A percentile compares a stretch with the other conserved stretches of the same genome.
These are phyloP conservation scores for Hirundichthys speculiger DNA, from an alignment of 2,113 vertebrate genomes.

Conservation along the genomic window DNA sequence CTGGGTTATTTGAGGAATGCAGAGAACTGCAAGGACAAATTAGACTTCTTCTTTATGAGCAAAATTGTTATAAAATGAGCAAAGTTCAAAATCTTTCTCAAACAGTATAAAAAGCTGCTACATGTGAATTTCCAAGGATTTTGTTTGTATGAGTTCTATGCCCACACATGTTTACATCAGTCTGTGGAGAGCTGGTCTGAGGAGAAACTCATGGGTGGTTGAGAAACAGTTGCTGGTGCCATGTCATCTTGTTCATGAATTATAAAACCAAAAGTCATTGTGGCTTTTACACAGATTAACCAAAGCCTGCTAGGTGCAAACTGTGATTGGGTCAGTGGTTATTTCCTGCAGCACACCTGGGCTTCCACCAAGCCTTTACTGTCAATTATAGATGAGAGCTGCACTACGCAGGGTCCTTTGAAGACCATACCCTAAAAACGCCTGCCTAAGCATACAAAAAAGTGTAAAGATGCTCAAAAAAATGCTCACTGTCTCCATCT, in stretches of 20 bases:
- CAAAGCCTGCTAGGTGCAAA: constrained; percentile 75
- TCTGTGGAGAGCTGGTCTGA: constrained; percentile 40
- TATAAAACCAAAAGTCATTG: constrained; percentile 81
- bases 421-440: constrained; percentile 53
- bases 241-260: constrained; percentile 79
- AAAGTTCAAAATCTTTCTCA: too few species aligned
- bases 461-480: background rate
- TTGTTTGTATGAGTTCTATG: background rate
- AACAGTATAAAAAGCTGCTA: too few species aligned
- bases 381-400: constrained; percentile 79
- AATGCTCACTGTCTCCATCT: too few species aligned
- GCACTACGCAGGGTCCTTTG: constrained; percentile 51
- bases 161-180: constrained; percentile 31
- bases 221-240: constrained; percentile 76
- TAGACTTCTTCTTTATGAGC: too few species aligned
- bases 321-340: constrained; percentile 80
- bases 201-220: constrained; percentile 63
- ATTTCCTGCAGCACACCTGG: constrained; percentile 81
- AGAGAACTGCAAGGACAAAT: too few species aligned
- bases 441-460: constrained; percentile 66
- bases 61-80: too few species aligned
- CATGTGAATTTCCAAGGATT: constrained; percentile 15
- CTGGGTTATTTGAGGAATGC: too few species aligned
- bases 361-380: constrained; percentile 70
- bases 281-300: constrained; percentile 81